Percentiles rank a stretch among this genome's conserved stretches.
phyloP scores from a whole-genome alignment of 2,888 invertebrate genomes.

The Anarsia innoxiella region DNA sequence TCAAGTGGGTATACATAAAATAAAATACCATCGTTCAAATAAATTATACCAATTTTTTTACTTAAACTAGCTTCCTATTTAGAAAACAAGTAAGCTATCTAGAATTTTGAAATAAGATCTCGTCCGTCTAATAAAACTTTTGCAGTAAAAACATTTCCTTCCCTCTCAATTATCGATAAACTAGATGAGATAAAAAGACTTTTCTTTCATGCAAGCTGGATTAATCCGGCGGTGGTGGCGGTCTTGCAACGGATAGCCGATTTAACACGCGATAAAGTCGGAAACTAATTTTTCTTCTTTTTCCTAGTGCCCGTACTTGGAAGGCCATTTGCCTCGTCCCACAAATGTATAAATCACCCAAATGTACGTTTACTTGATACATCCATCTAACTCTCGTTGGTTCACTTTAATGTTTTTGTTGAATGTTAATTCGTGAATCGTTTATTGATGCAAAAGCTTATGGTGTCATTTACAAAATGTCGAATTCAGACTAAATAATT shows the following conservation, averaged over 20 bases:
- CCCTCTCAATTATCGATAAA: constrained; percentile 24
- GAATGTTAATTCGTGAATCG: no score
- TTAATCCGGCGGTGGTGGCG: constrained; percentile 46
- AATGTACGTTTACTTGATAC: constrained; percentile 14
- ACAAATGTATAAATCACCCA: constrained; percentile 16
- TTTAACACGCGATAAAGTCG: constrained; percentile 49
- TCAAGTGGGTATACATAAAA: no score
- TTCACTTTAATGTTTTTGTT: no score
- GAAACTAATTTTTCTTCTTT: constrained; percentile 35
- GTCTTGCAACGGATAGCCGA: constrained; percentile 44
- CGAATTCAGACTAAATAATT: no score
- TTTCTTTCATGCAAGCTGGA: constrained; percentile 33
- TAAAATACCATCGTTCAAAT: no score
- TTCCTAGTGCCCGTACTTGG: constrained; percentile 10
- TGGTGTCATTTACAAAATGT: no score
- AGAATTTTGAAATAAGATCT: neutral
- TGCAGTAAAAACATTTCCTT: constrained; percentile 15
- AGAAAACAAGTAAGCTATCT: no score
- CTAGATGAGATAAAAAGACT: constrained; percentile 30
- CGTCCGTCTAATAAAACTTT: constrained; percentile 22
- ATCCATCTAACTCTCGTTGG: no score
- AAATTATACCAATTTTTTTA: no score
- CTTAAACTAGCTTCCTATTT: no score
- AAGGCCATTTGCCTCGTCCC: constrained; percentile 17
- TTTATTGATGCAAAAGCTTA: no score